These are phyloP conservation scores for Garra rufa DNA, from an alignment of 2,113 vertebrate species.

Conservation along the genomic window DNA sequence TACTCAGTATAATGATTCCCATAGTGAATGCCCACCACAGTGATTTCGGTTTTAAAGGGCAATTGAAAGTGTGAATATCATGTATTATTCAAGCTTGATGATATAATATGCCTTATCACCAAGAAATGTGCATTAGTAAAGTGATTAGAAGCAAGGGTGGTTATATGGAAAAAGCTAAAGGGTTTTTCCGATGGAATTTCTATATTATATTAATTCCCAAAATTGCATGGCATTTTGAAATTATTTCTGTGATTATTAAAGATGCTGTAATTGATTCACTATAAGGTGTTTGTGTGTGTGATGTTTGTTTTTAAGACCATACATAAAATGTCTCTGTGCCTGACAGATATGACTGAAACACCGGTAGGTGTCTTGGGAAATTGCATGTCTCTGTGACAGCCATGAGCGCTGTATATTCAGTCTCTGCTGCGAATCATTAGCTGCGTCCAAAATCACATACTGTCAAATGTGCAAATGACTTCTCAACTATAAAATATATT, in stretches of 20 bases:
- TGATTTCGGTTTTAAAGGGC: conserved; percentile 21
- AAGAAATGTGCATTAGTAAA: background rate
- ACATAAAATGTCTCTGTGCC: background rate
- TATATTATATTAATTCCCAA: background rate
- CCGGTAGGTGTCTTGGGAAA: background rate
- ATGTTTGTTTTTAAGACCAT: background rate
- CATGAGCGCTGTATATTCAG: background rate
- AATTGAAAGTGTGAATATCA: background rate
- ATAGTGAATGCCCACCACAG: background rate
- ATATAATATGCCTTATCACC: background rate
- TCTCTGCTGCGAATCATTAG: conserved; percentile 7
- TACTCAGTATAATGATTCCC: background rate
- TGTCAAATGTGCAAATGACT: background rate
- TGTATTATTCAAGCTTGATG: conserved; percentile 36
- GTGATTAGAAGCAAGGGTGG: background rate
- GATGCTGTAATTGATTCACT: background rate
- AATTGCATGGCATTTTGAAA: background rate
- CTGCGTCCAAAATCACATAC: background rate
- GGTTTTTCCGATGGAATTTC: background rate
- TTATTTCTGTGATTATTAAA: background rate
- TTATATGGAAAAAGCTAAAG: background rate
- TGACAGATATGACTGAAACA: background rate
- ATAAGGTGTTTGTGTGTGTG: background rate
- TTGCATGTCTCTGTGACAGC: background rate
- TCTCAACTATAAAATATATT: background rate